These are phyloP conservation scores for Leptodactylus fallax DNA, from an alignment of 2,797 vertebrate genomes.

Conservation along the genomic window DNA sequence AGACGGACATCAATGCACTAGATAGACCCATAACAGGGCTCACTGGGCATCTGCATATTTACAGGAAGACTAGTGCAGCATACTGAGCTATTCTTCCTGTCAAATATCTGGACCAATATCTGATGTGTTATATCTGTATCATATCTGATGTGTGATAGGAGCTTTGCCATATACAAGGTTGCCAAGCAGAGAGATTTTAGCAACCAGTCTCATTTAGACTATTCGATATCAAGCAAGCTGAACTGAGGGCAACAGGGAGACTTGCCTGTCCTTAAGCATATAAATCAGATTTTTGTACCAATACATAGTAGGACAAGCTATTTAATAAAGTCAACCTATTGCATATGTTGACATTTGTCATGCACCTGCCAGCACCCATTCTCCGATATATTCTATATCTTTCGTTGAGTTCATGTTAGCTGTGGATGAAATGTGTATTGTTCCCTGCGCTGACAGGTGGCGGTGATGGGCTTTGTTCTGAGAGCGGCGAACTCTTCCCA, in stretches of 20 bases:
- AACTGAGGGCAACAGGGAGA: background rate
- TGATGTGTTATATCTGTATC: too few species aligned
- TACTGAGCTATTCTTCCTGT: too few species aligned
- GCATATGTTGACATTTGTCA: background rate
- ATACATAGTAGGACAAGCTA: background rate
- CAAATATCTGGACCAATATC: too few species aligned
- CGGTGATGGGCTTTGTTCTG: conserved; percentile 1
- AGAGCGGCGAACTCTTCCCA: background rate
- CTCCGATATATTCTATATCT: background rate
- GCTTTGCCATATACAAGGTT: too few species aligned
- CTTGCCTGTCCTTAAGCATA: background rate
- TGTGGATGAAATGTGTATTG: background rate
- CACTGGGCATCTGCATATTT: too few species aligned
- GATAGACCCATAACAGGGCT: too few species aligned
- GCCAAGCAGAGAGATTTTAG: too few species aligned
- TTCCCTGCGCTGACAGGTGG: conserved; percentile 4
- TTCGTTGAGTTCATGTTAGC: background rate
- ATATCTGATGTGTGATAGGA: too few species aligned
- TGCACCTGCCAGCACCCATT: conserved; percentile 5
- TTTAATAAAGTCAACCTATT: background rate
- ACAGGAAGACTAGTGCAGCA: too few species aligned
- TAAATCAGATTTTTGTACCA: background rate
- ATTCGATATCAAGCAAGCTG: background rate
- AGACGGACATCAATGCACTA: too few species aligned
- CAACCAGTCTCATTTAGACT: background rate